Percentiles rank a stretch among this genome's conserved stretches.
phyloP scores from a whole-genome alignment of 2,797 vertebrate genomes.

The Bradypodion ventrale region DNA sequence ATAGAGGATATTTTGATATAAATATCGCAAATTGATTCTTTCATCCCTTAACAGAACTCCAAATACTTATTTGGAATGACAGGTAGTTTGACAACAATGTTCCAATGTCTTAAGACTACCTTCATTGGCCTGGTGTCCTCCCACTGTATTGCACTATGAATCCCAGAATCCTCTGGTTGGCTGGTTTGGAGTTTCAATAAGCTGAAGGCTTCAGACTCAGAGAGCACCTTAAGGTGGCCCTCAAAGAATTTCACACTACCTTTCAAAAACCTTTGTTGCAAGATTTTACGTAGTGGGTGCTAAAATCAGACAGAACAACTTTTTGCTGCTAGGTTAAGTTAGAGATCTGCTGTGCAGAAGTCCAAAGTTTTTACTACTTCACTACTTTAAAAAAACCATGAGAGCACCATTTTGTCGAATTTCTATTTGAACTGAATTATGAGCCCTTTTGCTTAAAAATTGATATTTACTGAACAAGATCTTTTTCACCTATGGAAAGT shows the following conservation, averaged over 20 bases:
- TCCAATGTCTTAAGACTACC: constrained; percentile 45
- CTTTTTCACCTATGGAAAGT: not conserved
- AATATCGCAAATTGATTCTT: constrained; percentile 31
- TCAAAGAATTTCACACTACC: constrained; percentile 25
- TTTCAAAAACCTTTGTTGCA: constrained; percentile 49
- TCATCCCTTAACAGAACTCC: constrained; percentile 47
- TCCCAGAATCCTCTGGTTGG: not conserved
- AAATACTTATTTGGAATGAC: constrained; percentile 10
- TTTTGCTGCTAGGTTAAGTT: constrained; percentile 22
- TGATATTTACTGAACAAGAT: not conserved
- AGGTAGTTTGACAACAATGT: constrained; percentile 57
- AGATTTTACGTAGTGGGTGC: constrained; percentile 19
- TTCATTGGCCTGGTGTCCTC: not conserved
- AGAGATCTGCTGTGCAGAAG: constrained; percentile 32
- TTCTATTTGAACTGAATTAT: constrained; percentile 2
- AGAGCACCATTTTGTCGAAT: constrained; percentile 6
- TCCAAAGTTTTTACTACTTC: constrained; percentile 19
- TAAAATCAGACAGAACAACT: not conserved
- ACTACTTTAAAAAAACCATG: constrained; percentile 16
- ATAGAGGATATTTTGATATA: not conserved
- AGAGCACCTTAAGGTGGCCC: no score
- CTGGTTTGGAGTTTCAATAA: not conserved
- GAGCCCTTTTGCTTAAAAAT: not conserved
- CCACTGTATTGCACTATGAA: not conserved
- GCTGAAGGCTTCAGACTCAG: not conserved